Conservation (phyloP, 2,113 vertebrate species). For the Spermophilus dauricus region DNA sequence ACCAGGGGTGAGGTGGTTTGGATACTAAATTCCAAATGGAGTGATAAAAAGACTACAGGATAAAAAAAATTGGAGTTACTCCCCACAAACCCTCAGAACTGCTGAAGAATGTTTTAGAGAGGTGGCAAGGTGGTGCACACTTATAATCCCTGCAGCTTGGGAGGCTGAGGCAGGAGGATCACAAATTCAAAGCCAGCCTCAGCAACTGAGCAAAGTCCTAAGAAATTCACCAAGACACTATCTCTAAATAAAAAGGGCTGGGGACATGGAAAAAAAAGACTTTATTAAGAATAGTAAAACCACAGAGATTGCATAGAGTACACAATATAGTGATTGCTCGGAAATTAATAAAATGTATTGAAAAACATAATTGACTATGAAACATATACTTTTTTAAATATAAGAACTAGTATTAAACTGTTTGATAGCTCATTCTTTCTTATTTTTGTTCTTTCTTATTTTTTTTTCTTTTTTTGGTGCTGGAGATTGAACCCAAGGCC, state of each 20-base stretch:
- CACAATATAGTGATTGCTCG: background rate
- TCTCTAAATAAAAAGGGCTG: background rate
- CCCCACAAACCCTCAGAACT: background rate
- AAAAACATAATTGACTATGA: background rate
- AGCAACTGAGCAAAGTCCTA: background rate
- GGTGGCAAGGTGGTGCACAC: accelerated
- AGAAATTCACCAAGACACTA: background rate
- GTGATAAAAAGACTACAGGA: background rate
- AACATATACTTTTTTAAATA: background rate
- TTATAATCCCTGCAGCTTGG: background rate
- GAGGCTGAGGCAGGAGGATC: background rate
- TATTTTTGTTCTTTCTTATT: background rate
- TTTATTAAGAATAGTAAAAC: background rate
- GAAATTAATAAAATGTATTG: background rate
- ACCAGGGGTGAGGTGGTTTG: too few species aligned
- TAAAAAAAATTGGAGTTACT: background rate
- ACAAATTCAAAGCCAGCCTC: background rate
- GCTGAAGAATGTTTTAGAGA: background rate
- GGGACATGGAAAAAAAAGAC: background rate
- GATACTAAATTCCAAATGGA: background rate
- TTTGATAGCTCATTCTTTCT: background rate
- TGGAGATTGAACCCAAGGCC: background rate
- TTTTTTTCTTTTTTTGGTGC: background rate
- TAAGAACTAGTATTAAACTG: background rate
- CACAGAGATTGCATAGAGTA: background rate